Evolutionary conservation across 2,797 vertebrate species (phyloP).

Genomic region (Chromobotia macracanthus): DNA sequence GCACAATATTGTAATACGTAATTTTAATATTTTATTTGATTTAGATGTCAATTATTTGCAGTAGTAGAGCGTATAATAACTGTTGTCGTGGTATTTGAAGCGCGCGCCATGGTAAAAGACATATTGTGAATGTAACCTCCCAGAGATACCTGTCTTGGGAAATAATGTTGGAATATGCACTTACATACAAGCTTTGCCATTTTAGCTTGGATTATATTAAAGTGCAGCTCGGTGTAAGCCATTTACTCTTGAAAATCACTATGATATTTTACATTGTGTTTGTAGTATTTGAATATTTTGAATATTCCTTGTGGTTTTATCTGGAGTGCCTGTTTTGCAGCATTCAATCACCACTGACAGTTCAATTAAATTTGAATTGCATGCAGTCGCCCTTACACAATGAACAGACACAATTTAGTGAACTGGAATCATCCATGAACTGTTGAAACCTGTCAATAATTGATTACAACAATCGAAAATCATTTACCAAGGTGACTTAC

Average conservation of each 20-base stretch:
- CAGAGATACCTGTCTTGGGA: neutral
- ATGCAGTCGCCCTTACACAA: neutral
- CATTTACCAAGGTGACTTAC: conserved; percentile 18
- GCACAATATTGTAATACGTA: neutral
- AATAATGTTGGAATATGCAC: conserved; percentile 12
- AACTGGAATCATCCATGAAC: neutral
- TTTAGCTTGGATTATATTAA: neutral
- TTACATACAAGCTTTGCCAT: neutral
- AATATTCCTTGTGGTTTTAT: neutral
- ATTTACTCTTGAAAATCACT: neutral
- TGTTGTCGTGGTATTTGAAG: conserved; percentile 32
- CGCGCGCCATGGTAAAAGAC: neutral
- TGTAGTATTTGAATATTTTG: neutral
- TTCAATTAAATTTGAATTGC: neutral
- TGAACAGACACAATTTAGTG: neutral
- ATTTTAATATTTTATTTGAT: neutral
- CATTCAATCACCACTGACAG: conserved; percentile 23
- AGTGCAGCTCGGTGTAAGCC: neutral
- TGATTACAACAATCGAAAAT: conserved; percentile 26
- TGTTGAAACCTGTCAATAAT: neutral
- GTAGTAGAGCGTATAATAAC: conserved; percentile 30
- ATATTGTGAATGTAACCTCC: conserved; percentile 15
- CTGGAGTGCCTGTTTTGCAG: conserved; percentile 32
- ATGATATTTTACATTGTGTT: neutral
- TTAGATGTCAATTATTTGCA: conserved; percentile 1